Base-by-base conservation (phyloP, 2,888 invertebrate genomes). In the Drosophila vallismaia region DNA sequence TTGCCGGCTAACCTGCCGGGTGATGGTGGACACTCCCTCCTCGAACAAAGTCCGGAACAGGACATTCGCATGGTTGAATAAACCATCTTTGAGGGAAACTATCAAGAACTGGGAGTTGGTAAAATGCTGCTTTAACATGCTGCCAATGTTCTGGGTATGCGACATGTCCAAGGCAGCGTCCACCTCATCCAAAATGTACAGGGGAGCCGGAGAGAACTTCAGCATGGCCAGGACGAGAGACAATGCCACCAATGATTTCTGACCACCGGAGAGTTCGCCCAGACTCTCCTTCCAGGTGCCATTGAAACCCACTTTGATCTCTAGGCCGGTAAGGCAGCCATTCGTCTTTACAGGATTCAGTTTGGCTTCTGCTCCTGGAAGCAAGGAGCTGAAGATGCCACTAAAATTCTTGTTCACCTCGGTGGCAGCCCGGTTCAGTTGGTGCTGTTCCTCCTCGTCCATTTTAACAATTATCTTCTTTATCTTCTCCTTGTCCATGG, bases 51-150 rank as follows among this genome's bases (percentile, higher is more conserved):
- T 99, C 58, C 96, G 95, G 93, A 97, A 99, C 58, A 99, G 92
- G 26, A 99, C 98, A 92, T 99, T 99, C 0, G 99, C 99, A 92
- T 99, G 99, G 92, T 97, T 98, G 93, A 99, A 99, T 98, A 99
- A 99, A 29, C 99, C 99, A 91, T 99, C 99, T 90, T 99, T 99
- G 48, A 99, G 93, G 0, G 99, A 99, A 1, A 99, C 99, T 73
- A 99, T 96, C 80, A 99, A 96, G 92, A 99, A 99, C 95, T 99
- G 95, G 0, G 98, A 98, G 89, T 95, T 95, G 76, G 94, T 95
- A 90, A 99, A 99, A 91, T 98, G 97, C 10, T 94, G 93, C 89
- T 96, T 96, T 50, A 99, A 93, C 98, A 99, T 99, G 81, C 94
- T 94, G 3, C 99, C 99, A 88, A 99, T 99, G 92, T 99, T 99